phyloP scores from a whole-genome alignment of 30 jellyfish, hydroid and myxozoan species.

The Cassiopea andromeda region DNA sequence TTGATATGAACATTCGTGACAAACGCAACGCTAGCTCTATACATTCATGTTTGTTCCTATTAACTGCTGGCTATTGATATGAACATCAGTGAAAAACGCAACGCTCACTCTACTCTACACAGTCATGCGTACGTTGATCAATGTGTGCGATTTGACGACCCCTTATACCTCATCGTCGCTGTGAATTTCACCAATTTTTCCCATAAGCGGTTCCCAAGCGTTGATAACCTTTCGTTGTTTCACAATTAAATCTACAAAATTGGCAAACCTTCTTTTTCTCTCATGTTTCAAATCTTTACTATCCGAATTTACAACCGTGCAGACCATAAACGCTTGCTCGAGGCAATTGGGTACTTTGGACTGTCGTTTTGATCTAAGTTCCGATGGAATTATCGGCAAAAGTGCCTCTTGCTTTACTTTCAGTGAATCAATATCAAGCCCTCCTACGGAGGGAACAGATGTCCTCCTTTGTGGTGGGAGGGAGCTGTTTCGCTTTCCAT shows the following conservation, averaged over 20 bases:
- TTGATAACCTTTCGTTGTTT: constrained; percentile 57
- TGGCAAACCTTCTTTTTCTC: constrained; percentile 67
- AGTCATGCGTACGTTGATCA: not conserved
- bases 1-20: too few species aligned
- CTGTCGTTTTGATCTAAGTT: constrained; percentile 19
- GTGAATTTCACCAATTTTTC: constrained; percentile 63
- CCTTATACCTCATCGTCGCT: constrained; percentile 53
- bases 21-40: too few species aligned
- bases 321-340: constrained; percentile 47
- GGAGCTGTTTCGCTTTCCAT: not conserved
- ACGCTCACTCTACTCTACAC: too few species aligned
- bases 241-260: constrained; percentile 35
- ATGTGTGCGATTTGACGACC: not conserved
- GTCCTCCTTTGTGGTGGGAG: not conserved
- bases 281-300: constrained; percentile 29
- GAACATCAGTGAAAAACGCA: too few species aligned
- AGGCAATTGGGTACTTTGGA: constrained; percentile 3
- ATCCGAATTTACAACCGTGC: constrained; percentile 39
- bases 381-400: constrained; percentile 54
- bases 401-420: constrained; percentile 18
- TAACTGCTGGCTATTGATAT: too few species aligned
- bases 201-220: constrained; percentile 73
- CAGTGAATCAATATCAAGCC: not conserved
- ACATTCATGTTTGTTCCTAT: too few species aligned
- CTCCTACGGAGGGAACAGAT: not conserved